Evolutionary conservation across 2,797 vertebrate genomes (phyloP).

Genomic region (Enteromius fasciolatus): DNA sequence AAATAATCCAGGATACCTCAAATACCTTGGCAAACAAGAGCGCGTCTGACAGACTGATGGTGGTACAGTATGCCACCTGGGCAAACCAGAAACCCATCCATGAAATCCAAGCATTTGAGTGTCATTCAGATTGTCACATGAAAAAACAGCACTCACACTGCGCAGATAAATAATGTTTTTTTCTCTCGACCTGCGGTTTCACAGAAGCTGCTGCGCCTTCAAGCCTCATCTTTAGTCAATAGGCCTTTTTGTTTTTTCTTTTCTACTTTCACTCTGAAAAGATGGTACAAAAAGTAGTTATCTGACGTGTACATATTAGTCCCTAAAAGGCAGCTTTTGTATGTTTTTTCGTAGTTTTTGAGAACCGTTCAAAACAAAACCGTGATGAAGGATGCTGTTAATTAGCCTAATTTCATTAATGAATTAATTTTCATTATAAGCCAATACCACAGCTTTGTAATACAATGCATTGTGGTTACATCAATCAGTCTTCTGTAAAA

Average conservation of each 20-base stretch:
- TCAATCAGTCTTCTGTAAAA: slow-evolving; percentile 3
- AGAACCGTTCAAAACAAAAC: neutral
- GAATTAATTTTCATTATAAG: neutral
- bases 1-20: slow-evolving; percentile 65
- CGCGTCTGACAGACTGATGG: slow-evolving; percentile 57
- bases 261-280: slow-evolving; percentile 15
- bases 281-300: neutral
- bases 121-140: slow-evolving; percentile 53
- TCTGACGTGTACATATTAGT: neutral
- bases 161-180: slow-evolving; percentile 33
- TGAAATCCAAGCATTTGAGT: slow-evolving; percentile 54
- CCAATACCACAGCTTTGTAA: slow-evolving; percentile 10
- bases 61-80: slow-evolving; percentile 48
- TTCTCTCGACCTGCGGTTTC: slow-evolving; percentile 40
- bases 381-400: neutral
- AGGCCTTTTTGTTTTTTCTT: slow-evolving; percentile 37
- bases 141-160: slow-evolving; percentile 51
- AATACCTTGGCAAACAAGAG: slow-evolving; percentile 66
- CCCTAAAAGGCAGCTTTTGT: neutral
- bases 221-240: slow-evolving; percentile 35
- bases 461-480: neutral
- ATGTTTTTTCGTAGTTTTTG: neutral
- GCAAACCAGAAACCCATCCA: slow-evolving; percentile 52
- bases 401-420: no score
- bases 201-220: slow-evolving; percentile 16